Conservation (phyloP, 2,113 vertebrate genomes). For the Gobius niger region DNA sequence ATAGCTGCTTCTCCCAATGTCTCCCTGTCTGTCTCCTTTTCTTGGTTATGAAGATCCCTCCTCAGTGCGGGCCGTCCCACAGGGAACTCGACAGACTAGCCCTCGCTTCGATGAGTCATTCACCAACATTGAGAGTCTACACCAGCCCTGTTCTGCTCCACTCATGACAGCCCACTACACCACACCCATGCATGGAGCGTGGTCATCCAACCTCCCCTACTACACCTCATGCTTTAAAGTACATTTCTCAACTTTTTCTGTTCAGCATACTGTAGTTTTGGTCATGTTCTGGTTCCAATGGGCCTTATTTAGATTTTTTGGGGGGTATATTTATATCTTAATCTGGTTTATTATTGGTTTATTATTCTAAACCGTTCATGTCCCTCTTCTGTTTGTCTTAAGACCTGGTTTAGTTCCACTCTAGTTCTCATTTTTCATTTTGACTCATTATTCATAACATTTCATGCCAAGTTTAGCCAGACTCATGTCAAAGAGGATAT, state of each 20-base stretch:
- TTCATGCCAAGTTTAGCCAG: not conserved
- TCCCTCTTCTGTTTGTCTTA: no score
- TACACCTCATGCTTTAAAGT: not conserved
- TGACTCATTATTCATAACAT: no score
- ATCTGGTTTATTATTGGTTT: no score
- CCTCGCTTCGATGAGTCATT: conserved; percentile 67
- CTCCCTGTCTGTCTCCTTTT: conserved; percentile 27
- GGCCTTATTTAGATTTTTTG: no score
- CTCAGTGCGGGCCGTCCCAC: conserved; percentile 40
- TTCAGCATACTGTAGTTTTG: not conserved
- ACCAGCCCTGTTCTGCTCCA: conserved; percentile 41
- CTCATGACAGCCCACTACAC: conserved; percentile 55
- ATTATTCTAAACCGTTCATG: no score
- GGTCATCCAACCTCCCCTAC: conserved; percentile 30
- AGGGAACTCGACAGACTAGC: conserved; percentile 54
- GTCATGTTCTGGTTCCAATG: not conserved
- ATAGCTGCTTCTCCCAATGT: conserved; percentile 38
- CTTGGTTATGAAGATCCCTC: conserved; percentile 47
- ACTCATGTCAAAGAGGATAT: not conserved
- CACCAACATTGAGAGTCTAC: conserved; percentile 51
- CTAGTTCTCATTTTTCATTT: no score
- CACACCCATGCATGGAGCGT: conserved; percentile 60
- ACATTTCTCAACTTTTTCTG: not conserved
- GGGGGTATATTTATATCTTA: no score
- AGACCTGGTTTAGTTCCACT: not conserved